Base-by-base conservation (phyloP, 2,797 vertebrate species). In the Siniperca undulata region DNA sequence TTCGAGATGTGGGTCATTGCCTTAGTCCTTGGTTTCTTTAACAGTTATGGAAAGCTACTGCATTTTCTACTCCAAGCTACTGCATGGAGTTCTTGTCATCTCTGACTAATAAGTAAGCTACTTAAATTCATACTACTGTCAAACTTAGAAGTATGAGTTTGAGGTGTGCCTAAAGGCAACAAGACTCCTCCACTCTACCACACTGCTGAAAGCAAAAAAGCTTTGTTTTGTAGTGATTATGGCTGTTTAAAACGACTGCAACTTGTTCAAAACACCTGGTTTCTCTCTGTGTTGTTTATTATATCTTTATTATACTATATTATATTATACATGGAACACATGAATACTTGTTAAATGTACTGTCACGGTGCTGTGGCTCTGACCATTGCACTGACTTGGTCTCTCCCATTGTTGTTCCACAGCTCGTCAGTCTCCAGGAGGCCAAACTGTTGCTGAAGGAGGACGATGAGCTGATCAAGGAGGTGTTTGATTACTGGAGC, bases 401-500 rank as follows among this genome's bases (percentile, higher is more conserved):
- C 52, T 30, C 12, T 20, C 66, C 5, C 9, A 22, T 0, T 24
- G 3, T 78, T 44, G 10, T 17, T 70, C 88, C 90, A 5, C 94
- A 99, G 98, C 96, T 97, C 88, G 97, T 99, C 91, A 99, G 96
- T 91, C 97, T 99, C 86, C 98, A 98, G 89, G 98, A 99, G 91
- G 99, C 99, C 84, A 99, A 99, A 88, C 96, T 99, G 85, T 95
- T 99, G 82, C 95, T 99, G 90, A 99, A 99, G 87, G 98, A 99
- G 94, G 99, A 99, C 7, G 99, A 99, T 62, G 98, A 99, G 78
- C 94, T 99, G 94, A 99, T 99, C 93, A 97, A 97, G 94, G 98
- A 99, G 92, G 98, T 99, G 55, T 99, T 98, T 46, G 98, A 99
- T 88, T 99, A 99, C 94, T 99, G 99, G 99, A 98, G 97, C 94